A percentile compares a stretch with the other conserved stretches of the same genome.
These are phyloP conservation scores for Smittia aterrima DNA, from an alignment of 2,888 invertebrate genomes.

Conservation along the genomic window DNA sequence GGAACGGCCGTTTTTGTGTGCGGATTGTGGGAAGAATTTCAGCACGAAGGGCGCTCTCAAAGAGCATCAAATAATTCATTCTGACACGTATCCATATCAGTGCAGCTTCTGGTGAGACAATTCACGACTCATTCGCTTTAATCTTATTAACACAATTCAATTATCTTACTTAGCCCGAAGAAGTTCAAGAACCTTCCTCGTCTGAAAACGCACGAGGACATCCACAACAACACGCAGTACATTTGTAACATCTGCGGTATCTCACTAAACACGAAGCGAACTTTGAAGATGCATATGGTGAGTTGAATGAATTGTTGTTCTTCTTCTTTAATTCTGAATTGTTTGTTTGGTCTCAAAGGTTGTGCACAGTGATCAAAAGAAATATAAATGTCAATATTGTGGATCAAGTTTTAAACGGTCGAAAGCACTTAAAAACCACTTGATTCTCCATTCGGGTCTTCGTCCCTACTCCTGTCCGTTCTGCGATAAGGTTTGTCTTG, in stretches of 20 bases:
- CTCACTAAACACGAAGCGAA: conserved; percentile 54
- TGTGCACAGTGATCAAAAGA: conserved; percentile 51
- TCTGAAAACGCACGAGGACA: conserved; percentile 54
- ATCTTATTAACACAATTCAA: too few species aligned
- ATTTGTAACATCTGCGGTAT: conserved; percentile 53
- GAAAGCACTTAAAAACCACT: conserved; percentile 52
- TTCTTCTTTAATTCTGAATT: background rate
- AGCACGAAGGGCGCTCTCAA: conserved; percentile 52
- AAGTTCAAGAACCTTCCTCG: conserved; percentile 51
- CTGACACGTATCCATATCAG: conserved; percentile 54
- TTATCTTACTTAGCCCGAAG: conserved; percentile 48
- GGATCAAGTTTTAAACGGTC: conserved; percentile 52
- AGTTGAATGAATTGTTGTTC: background rate
- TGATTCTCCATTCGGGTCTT: conserved; percentile 52
- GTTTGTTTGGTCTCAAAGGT: conserved; percentile 42
- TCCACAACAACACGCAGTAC: conserved; percentile 52
- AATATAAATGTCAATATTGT: conserved; percentile 52
- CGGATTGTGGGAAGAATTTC: conserved; percentile 28
- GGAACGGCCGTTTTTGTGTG: conserved; percentile 28
- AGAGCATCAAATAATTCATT: conserved; percentile 56
- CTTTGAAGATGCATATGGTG: conserved; percentile 54
- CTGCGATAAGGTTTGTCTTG: conserved; percentile 47
- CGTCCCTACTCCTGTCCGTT: conserved; percentile 53
- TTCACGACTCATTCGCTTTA: background rate
- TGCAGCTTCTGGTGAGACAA: conserved; percentile 47